A percentile compares a stretch with the other conserved stretches of the same genome.
phyloP scores from a whole-genome alignment of 2,797 vertebrate species.

The Lophius americanus region DNA sequence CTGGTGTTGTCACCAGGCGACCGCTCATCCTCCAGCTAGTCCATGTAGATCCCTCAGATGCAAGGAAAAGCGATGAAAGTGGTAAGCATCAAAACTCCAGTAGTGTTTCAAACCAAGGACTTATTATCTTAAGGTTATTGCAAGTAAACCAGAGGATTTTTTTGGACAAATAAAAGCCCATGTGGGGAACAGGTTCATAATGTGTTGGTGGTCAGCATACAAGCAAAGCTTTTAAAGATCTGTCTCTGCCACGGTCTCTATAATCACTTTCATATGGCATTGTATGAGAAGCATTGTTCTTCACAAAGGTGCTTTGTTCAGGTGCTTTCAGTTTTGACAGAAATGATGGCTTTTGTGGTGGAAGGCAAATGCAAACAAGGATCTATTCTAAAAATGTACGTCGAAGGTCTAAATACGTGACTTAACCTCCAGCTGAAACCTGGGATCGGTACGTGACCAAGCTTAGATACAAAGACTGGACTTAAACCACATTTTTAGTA shows the following conservation, averaged over 20 bases:
- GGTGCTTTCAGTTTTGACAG: conserved; percentile 32
- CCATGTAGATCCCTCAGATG: conserved; percentile 90
- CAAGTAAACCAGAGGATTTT: background rate
- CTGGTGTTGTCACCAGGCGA: conserved; percentile 93
- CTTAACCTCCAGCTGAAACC: too few relatives aligned
- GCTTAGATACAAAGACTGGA: too few relatives aligned
- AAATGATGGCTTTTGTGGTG: too few relatives aligned
- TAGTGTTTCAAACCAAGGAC: background rate
- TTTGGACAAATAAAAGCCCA: background rate
- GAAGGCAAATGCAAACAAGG: too few relatives aligned
- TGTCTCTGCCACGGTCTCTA: conserved; percentile 73
- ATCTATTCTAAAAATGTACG: too few relatives aligned
- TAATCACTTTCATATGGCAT: conserved; percentile 89
- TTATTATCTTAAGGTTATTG: background rate
- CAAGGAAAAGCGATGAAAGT: conserved; percentile 91
- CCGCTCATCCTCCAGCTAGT: conserved; percentile 98
- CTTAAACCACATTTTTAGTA: too few relatives aligned
- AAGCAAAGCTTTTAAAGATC: conserved; percentile 9
- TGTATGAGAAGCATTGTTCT: conserved; percentile 88
- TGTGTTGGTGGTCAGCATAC: background rate
- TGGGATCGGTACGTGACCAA: too few relatives aligned
- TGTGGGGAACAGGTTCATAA: background rate
- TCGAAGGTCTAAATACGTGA: too few relatives aligned
- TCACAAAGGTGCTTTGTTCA: conserved; percentile 87
- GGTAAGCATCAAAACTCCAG: conserved; percentile 70